These are phyloP conservation scores for Drosophila leonis DNA, from an alignment of 2,888 invertebrate species.

Conservation along the genomic window DNA sequence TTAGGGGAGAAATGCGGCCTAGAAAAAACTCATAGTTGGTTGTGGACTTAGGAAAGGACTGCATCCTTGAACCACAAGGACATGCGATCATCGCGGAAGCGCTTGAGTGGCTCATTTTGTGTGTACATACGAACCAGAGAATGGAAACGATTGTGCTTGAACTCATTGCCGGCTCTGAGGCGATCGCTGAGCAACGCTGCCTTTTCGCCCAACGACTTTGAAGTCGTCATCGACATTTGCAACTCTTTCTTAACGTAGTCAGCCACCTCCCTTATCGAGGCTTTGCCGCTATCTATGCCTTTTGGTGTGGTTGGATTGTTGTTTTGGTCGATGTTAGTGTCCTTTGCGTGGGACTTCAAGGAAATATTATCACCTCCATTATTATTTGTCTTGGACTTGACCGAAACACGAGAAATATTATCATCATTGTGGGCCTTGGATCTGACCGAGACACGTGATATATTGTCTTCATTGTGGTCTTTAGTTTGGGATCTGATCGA, in stretches of 20 bases:
- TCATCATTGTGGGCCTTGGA: background rate
- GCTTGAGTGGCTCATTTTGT: slow-evolving; percentile 35
- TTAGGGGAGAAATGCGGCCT: background rate
- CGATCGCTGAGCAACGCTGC: slow-evolving; percentile 45
- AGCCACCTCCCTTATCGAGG: slow-evolving; percentile 8
- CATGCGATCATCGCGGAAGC: slow-evolving; percentile 58
- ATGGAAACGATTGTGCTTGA: slow-evolving; percentile 49
- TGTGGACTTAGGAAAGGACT: slow-evolving; percentile 51
- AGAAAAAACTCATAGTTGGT: background rate
- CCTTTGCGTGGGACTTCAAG: background rate
- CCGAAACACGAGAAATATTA: slow-evolving; percentile 3
- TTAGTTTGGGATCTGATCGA: slow-evolving; percentile 23
- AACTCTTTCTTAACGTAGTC: slow-evolving; percentile 26
- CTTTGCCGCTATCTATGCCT: background rate
- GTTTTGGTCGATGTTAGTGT: background rate
- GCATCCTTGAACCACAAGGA: slow-evolving; percentile 62
- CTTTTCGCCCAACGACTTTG: slow-evolving; percentile 33
- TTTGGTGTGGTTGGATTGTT: background rate
- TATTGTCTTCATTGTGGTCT: slow-evolving; percentile 4
- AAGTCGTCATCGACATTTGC: slow-evolving; percentile 2
- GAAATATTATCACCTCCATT: background rate
- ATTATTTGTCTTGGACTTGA: background rate
- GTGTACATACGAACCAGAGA: slow-evolving; percentile 37
- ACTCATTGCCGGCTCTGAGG: slow-evolving; percentile 59
- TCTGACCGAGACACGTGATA: slow-evolving; percentile 8